phyloP scores from a whole-genome alignment of 2,888 invertebrate species.

The Harpalus rubripes region DNA sequence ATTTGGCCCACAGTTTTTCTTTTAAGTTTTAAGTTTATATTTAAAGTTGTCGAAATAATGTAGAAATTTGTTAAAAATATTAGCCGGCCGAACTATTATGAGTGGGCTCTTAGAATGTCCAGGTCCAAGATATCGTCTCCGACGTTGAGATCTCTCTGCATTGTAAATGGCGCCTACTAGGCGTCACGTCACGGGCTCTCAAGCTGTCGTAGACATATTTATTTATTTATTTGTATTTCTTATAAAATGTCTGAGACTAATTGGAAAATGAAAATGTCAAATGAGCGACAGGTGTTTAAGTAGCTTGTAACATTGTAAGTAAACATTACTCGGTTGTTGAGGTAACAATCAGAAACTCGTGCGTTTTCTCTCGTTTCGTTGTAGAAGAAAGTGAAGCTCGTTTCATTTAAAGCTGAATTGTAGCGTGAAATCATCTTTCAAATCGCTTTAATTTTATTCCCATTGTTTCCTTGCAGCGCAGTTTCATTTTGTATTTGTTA shows the following conservation, averaged over 20 bases:
- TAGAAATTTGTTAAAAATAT: no score
- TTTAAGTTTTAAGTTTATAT: no score
- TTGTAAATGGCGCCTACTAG: no score
- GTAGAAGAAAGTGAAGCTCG: conserved; percentile 56
- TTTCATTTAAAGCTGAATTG: conserved; percentile 53
- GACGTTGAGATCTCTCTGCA: no score
- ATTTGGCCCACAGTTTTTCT: no score
- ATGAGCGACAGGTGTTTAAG: conserved; percentile 2
- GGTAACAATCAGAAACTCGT: conserved; percentile 16
- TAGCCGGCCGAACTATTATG: no score
- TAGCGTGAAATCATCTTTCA: conserved; percentile 60
- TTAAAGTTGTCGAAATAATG: no score
- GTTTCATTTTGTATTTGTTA: conserved; percentile 21
- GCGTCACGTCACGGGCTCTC: no score
- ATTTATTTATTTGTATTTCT: not conserved
- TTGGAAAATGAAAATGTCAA: not conserved
- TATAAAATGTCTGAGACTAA: not conserved
- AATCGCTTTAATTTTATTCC: conserved; percentile 55
- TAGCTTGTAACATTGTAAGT: conserved; percentile 1
- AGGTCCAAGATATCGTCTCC: no score
- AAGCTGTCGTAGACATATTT: not conserved
- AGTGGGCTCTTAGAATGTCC: no score
- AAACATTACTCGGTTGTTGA: not conserved
- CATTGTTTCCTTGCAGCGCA: conserved; percentile 28
- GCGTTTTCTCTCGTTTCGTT: conserved; percentile 42